Percentiles rank a stretch among this genome's conserved stretches.
phyloP scores from a whole-genome alignment of 2,113 vertebrate genomes.

The Baryphthengus martii region DNA sequence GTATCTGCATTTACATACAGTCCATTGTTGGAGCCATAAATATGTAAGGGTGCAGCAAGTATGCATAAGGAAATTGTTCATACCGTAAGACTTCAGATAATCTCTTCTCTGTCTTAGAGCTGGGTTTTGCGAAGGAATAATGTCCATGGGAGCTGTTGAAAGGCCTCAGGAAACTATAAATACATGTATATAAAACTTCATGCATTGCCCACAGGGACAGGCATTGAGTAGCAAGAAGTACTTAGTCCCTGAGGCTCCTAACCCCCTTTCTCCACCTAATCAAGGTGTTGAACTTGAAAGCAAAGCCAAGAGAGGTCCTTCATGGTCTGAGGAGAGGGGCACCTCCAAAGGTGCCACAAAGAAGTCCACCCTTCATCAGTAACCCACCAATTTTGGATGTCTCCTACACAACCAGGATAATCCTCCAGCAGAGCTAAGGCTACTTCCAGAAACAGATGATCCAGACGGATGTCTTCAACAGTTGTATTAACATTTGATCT shows the following conservation, averaged over 20 bases:
- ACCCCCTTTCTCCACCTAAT: neutral
- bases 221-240: neutral
- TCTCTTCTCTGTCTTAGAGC: neutral
- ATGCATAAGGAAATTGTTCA: neutral
- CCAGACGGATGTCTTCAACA: neutral
- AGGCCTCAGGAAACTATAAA: neutral
- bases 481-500: neutral
- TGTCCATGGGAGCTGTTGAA: neutral
- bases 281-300: neutral
- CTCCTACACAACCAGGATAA: neutral
- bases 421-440: neutral
- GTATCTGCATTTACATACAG: neutral
- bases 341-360: neutral
- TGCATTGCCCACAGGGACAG: neutral
- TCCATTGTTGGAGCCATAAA: neutral
- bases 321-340: neutral
- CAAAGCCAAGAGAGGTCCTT: neutral
- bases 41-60: neutral
- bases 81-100: neutral
- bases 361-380: neutral
- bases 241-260: neutral
- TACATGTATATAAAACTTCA: neutral
- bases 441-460: neutral
- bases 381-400: accelerated
- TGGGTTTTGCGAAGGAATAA: neutral